Conservation (phyloP, 64 coral and sea anemone genomes). For the Astreopora myriophthalma region DNA sequence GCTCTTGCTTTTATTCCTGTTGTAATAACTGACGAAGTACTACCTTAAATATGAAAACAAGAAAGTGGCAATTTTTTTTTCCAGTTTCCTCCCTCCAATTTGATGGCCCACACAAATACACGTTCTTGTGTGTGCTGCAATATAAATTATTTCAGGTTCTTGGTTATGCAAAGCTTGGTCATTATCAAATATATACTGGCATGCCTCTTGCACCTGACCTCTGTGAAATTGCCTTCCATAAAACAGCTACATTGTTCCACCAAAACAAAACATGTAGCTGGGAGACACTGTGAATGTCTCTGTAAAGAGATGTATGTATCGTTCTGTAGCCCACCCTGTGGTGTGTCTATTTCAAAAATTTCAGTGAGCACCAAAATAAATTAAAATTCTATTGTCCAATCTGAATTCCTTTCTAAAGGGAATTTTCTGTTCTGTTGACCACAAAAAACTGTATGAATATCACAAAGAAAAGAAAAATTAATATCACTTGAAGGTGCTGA, state of each 20-base stretch:
- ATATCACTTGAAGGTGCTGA: background rate
- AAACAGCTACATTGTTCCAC: conserved; percentile 6
- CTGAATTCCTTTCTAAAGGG: no score
- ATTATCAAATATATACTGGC: background rate
- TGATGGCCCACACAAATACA: background rate
- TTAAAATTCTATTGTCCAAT: background rate
- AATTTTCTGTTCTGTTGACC: background rate
- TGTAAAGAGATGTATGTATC: background rate
- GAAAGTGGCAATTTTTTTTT: background rate
- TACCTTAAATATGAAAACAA: background rate
- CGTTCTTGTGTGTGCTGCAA: background rate
- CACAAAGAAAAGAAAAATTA: background rate
- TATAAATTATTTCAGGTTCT: background rate
- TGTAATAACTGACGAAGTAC: background rate
- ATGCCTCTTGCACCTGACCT: conserved; percentile 11
- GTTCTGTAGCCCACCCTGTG: background rate
- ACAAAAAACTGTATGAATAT: background rate
- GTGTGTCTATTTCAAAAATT: background rate
- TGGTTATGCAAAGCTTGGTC: conserved; percentile 31
- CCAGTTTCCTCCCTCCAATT: background rate
- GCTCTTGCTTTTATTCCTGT: background rate
- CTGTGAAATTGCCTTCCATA: background rate
- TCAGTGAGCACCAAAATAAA: background rate
- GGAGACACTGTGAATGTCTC: conserved; percentile 12
- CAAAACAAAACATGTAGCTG: background rate